A percentile compares a stretch with the other conserved stretches of the same genome.
Evolutionary conservation across 2,113 vertebrate genomes (phyloP).

Genomic region (Lampris megalopsis): DNA sequence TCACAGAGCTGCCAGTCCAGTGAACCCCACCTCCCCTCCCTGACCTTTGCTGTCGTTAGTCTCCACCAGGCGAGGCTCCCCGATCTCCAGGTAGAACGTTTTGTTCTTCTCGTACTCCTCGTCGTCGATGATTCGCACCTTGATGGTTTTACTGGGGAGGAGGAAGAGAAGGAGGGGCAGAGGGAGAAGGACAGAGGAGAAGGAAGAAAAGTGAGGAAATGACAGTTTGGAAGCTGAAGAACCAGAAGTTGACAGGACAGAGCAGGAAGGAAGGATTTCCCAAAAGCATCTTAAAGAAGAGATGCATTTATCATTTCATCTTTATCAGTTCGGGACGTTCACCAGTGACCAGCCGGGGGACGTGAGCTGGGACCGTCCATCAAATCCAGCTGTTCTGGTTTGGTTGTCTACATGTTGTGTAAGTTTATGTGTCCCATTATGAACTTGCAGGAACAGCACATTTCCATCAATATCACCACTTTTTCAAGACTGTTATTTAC

Average conservation of each 20-base stretch:
- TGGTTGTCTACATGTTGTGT: too few species aligned
- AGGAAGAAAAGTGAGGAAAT: slow-evolving; percentile 67
- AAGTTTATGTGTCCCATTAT: too few species aligned
- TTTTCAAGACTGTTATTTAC: too few species aligned
- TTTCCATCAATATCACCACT: too few species aligned
- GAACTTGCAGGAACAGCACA: too few species aligned
- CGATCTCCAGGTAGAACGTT: slow-evolving; percentile 98
- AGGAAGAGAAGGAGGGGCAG: slow-evolving; percentile 21
- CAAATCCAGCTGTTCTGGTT: too few species aligned
- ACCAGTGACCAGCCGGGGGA: too few species aligned
- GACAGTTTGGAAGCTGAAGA: slow-evolving; percentile 58
- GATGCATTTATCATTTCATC: too few species aligned
- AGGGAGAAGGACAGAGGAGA: slow-evolving; percentile 39
- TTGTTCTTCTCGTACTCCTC: slow-evolving; percentile 99
- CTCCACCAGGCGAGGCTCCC: slow-evolving; percentile 95
- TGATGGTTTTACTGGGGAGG: slow-evolving; percentile 95
- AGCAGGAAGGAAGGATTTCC: slow-evolving; percentile 19
- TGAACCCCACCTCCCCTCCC: slow-evolving; percentile 66
- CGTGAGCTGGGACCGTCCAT: too few species aligned
- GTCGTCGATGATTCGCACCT: slow-evolving; percentile 99
- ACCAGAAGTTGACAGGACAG: slow-evolving; percentile 48
- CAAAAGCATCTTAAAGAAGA: slow-evolving; percentile 7
- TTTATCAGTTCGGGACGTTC: too few species aligned
- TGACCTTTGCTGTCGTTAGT: slow-evolving; percentile 99
- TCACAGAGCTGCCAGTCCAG: slow-evolving; percentile 9